phyloP scores from a whole-genome alignment of 2,113 vertebrate species.

The Scolopax mira region DNA sequence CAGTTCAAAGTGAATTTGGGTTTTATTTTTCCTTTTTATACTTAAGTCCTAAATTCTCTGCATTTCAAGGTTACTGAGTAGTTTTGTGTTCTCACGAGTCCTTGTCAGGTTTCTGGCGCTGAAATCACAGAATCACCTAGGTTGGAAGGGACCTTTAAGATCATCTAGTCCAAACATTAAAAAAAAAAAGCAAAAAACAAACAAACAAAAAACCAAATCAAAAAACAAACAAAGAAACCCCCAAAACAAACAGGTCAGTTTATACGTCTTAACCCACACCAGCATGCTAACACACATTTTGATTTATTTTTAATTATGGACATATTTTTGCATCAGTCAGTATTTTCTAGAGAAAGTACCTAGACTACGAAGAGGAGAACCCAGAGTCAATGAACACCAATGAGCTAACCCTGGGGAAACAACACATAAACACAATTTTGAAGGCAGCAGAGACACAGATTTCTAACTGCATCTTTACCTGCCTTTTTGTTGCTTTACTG shows the following conservation, averaged over 20 bases:
- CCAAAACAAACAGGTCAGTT: background rate
- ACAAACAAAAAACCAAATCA: no score
- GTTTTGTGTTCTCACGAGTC: background rate
- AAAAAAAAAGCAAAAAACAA: no score
- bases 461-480: background rate
- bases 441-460: constrained; percentile 13
- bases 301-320: background rate
- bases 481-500: constrained; percentile 42
- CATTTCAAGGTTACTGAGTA: background rate
- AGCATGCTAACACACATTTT: background rate
- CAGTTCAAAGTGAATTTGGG: background rate
- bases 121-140: background rate
- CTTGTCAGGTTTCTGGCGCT: background rate
- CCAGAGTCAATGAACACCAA: background rate
- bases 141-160: no score
- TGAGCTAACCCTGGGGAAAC: background rate
- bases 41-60: background rate
- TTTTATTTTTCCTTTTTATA: background rate
- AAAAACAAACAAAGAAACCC: no score
- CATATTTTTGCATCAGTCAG: background rate
- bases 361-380: background rate
- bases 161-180: no score
- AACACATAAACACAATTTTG: background rate
- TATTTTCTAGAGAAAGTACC: background rate
- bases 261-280: background rate